These are phyloP conservation scores for Pseudomugil tenellus DNA, from an alignment of 2,797 vertebrate genomes.

Conservation along the genomic window DNA sequence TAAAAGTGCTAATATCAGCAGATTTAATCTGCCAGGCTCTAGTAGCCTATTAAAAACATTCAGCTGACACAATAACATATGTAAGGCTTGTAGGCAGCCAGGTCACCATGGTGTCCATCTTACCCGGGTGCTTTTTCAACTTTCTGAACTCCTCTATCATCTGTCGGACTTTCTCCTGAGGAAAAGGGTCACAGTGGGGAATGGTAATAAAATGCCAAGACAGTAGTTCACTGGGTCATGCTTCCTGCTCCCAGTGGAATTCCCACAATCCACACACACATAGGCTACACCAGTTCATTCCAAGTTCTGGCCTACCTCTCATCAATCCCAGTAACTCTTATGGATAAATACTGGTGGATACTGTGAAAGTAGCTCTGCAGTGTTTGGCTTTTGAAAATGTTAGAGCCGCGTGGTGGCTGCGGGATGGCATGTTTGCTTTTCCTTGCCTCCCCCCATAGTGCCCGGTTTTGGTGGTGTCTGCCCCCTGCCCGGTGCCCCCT, in stretches of 20 bases:
- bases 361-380: conserved; percentile 16
- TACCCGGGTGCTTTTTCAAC: background rate
- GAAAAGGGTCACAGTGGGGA: conserved; percentile 13
- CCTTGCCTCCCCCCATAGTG: conserved; percentile 38
- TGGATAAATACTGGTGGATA: background rate
- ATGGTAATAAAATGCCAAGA: conserved; percentile 5
- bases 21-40: no score
- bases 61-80: background rate
- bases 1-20: no score
- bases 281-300: no score
- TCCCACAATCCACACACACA: background rate
- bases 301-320: background rate
- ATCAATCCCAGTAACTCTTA: background rate
- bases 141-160: background rate
- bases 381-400: conserved; percentile 12
- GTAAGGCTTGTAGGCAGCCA: background rate
- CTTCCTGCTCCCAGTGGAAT: background rate
- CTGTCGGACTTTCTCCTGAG: conserved; percentile 6
- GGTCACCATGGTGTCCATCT: background rate
- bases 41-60: no score
- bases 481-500: conserved; percentile 64
- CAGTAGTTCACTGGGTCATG: conserved; percentile 44
- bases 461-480: conserved; percentile 54
- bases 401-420: conserved; percentile 20
- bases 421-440: conserved; percentile 49